Evolutionary conservation across 2,113 vertebrate species (phyloP), one percentile per base, ranked within the genome.

Genomic region (Gallinago undulata): DNA sequence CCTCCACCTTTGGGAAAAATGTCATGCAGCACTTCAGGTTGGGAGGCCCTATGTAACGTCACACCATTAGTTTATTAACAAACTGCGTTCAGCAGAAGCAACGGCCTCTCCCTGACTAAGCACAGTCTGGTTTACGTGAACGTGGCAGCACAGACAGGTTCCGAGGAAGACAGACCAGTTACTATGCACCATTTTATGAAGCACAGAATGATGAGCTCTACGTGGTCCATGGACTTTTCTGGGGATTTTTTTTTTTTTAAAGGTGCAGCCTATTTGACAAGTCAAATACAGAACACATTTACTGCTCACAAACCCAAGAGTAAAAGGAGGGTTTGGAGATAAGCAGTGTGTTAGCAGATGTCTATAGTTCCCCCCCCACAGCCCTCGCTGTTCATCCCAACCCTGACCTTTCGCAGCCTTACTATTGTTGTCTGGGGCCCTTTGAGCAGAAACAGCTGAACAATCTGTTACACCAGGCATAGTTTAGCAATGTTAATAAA

Each of bases 311-410:
- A 56, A 48, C 33, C 19, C 60, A 2, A 1, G 8, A 47, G 39
- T 22, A 7, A 68, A 41, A 82, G 53, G 80, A 78, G 28, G 43
- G 73, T 80, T 78, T 48, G 11, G 80, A 70, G 60, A 56, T 51
- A 56, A 82, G 95, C 85, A 60, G 75, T 13, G 19, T 63, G 68
- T n/a, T 39, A 63, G 92, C 92, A 95, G 88, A 94, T 96, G 92
- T 90, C 62, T 72, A 2, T 14, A 50, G 91, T 73, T 37, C n/a
- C 48, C 73, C 48, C 73, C 3, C 56, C 23, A 13, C 75, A 56
- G 84, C 64, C n/a, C 55, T 64, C 2, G 33, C 57, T 86, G 79
- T 35, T 89, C 77, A 67, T 53, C 64, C 60, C 81, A 83, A 3
- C 69, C 85, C 64, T 62, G 69, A 84, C 83, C 95, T 75, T 81